phyloP scores from a whole-genome alignment of 2,113 vertebrate species.

The Campylorhamphus procurvoides region DNA sequence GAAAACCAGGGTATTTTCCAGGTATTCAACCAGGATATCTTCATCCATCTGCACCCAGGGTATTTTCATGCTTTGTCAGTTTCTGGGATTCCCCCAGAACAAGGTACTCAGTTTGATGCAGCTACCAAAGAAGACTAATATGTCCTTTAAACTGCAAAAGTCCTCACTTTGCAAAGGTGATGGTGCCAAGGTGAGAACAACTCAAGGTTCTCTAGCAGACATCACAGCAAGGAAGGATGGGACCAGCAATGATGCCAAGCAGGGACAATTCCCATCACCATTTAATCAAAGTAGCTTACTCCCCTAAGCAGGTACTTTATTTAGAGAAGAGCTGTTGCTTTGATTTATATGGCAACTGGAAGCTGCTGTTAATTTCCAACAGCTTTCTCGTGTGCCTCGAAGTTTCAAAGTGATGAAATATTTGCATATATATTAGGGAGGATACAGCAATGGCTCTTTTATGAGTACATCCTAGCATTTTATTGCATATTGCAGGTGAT shows the following conservation, averaged over 20 bases:
- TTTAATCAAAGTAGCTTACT: slow-evolving; percentile 35
- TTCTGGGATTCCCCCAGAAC: not conserved
- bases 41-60: not conserved
- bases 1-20: not conserved
- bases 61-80: not conserved
- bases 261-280: not conserved
- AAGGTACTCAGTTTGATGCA: fast-evolving
- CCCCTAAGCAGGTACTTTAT: slow-evolving; percentile 10
- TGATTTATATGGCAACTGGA: slow-evolving; percentile 52
- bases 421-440: slow-evolving; percentile 67
- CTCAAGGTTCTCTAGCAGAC: fast-evolving
- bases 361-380: slow-evolving; percentile 48
- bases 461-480: slow-evolving; percentile 27
- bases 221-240: not conserved
- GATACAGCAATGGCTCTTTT: slow-evolving; percentile 33
- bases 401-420: slow-evolving; percentile 54
- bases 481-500: slow-evolving; percentile 59
- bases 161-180: not conserved
- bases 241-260: not conserved
- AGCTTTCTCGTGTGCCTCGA: not conserved
- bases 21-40: not conserved
- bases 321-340: slow-evolving; percentile 9
- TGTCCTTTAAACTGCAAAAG: not conserved
- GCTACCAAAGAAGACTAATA: not conserved
- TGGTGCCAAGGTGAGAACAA: not conserved